Percentiles rank a stretch among this genome's conserved stretches.
Conservation (phyloP, 2,888 invertebrate genomes). For the Parochlus steinenii region DNA sequence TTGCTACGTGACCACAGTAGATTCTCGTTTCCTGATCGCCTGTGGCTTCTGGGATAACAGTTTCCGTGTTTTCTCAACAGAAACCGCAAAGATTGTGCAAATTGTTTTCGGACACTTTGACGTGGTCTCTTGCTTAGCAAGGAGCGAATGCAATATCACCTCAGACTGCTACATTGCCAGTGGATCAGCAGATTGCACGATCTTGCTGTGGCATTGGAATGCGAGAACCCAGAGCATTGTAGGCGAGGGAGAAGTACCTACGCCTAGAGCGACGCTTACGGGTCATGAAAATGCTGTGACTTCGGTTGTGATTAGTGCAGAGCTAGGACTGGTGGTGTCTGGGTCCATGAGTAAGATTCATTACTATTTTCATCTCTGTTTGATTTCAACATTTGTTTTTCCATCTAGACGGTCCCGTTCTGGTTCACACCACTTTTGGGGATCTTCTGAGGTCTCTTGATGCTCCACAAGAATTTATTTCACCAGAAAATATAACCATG, state of each 20-base stretch:
- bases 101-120: conserved; percentile 98
- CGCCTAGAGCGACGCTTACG: conserved; percentile 90
- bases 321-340: conserved; percentile 92
- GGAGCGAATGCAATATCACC: conserved; percentile 97
- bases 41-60: conserved; percentile 99
- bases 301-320: conserved; percentile 92
- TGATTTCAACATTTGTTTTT: conserved; percentile 2
- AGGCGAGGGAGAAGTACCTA: conserved; percentile 90
- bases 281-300: conserved; percentile 95
- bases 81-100: conserved; percentile 95
- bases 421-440: conserved; percentile 96
- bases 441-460: conserved; percentile 86
- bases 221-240: conserved; percentile 93
- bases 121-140: conserved; percentile 91
- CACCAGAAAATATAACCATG: conserved; percentile 79
- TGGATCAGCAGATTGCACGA: conserved; percentile 95
- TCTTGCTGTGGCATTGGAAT: conserved; percentile 97
- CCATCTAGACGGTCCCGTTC: conserved; percentile 74
- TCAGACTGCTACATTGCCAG: conserved; percentile 98
- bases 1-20: conserved; percentile 96
- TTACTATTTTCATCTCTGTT: neutral
- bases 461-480: conserved; percentile 54
- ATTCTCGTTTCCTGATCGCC: conserved; percentile 90
- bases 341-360: conserved; percentile 55
- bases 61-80: conserved; percentile 93